Base-by-base conservation (phyloP, 37 sponge, comb jelly and placozoan species). In the Chondrosia reniformis region DNA sequence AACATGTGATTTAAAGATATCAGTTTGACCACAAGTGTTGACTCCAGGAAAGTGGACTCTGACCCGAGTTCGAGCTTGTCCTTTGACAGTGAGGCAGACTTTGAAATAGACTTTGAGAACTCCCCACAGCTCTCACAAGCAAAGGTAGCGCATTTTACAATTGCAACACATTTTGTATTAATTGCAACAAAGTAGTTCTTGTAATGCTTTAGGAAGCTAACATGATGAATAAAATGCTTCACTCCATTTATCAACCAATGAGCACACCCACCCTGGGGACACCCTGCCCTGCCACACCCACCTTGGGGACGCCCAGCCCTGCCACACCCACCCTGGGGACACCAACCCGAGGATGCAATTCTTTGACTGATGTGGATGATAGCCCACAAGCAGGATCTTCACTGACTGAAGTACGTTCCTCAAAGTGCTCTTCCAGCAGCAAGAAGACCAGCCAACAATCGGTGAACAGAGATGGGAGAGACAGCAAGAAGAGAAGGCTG, bases 231-330 rank as follows among this genome's bases (percentile, higher is more conserved):
- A 63, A 10, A 41, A 22, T 66, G 43, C 41, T 79, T 1, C 61
- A 58, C 1, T 3, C 79, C 33, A 66, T 79, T 33, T 79, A 79
- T 43, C 55, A 79, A 12, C 66, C 79, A n/a, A 59, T 25, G 41
- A 10, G 49, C 28, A 61, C 36, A 41, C 45, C 45, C 45, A 44
- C 61, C 75, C 33, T 30, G 32, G 21, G 32, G 32, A 27, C 33
- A 17, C 43, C 54, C 17, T 15, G 2, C 66, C 33, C 66, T 6
- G 28, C 66, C 21, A 1, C 31, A 33, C 66, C 34, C 36, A 9
- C 66, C 2, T 32, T 36, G 6, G 4, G 4, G 4, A 33, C 4
- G 3, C 2, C 36, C 66, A 32, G 33, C 66, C 4, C 33, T 49
- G 15, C 52, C 15, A 15, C 15, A 49, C 52, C 52, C 10, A 10